These are phyloP conservation scores for Papilio glaucus DNA, from an alignment of 1,140 invertebrate species.

Conservation along the genomic window DNA sequence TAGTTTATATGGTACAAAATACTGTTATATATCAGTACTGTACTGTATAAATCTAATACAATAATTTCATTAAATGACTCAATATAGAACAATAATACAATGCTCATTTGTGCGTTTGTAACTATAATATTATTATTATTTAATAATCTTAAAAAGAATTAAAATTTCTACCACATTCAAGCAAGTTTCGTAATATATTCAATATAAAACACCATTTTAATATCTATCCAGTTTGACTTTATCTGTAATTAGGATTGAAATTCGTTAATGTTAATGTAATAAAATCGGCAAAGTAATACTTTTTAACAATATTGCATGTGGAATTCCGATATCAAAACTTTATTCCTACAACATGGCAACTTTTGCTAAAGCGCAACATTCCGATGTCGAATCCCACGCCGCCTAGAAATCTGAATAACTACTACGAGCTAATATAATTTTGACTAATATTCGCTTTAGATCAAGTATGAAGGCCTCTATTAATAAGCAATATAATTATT, in stretches of 20 bases:
- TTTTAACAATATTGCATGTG: neutral
- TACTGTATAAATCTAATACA: constrained; percentile 3
- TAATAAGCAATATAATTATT: constrained; percentile 2
- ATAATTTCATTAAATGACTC: neutral
- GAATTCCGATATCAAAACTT: neutral
- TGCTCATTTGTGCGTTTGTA: constrained; percentile 7
- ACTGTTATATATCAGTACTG: no score
- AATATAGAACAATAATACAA: neutral
- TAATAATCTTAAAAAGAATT: neutral
- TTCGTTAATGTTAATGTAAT: neutral
- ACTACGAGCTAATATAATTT: no score
- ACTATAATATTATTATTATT: neutral
- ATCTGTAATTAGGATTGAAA: neutral
- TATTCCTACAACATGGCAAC: neutral
- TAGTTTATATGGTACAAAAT: neutral
- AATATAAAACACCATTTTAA: neutral
- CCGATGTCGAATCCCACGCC: neutral
- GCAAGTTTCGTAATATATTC: neutral
- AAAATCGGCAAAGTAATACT: neutral
- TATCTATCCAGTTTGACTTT: neutral
- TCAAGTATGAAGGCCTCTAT: neutral
- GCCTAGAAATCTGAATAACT: neutral
- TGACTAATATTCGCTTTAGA: no score
- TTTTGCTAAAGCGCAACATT: neutral
- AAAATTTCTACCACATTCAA: neutral